phyloP scores from a whole-genome alignment of 2,113 vertebrate genomes.

The Sphyrna mokarran region DNA sequence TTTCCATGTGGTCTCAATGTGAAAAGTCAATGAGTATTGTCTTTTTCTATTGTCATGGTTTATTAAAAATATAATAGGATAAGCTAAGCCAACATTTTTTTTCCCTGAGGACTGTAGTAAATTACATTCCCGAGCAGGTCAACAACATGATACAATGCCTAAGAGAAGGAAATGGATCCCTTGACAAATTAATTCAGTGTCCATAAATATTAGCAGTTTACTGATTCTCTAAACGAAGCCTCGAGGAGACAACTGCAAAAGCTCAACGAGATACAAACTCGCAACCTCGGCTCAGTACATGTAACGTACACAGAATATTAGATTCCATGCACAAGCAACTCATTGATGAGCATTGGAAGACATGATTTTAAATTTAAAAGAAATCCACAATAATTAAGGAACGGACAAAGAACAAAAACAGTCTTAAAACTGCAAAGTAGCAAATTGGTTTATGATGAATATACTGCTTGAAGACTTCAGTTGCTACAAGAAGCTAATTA shows the following conservation, averaged over 20 bases:
- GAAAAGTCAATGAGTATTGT: neutral
- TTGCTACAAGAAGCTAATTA: neutral
- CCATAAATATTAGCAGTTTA: constrained; percentile 19
- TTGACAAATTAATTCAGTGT: neutral
- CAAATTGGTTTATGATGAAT: neutral
- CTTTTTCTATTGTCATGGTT: neutral
- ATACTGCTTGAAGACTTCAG: neutral
- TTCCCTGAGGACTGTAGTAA: neutral
- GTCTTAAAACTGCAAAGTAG: neutral
- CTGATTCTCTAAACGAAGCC: neutral
- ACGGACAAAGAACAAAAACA: neutral
- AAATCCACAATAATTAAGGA: neutral
- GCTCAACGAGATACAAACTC: neutral
- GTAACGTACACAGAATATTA: neutral
- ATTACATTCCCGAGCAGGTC: neutral
- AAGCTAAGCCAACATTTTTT: neutral
- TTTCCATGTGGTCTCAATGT: neutral
- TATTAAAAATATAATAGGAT: neutral
- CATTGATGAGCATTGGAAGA: neutral
- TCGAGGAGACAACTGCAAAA: constrained; percentile 12
- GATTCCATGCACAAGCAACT: neutral
- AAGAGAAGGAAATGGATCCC: neutral
- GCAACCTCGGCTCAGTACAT: neutral
- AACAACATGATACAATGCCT: neutral
- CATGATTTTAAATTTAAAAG: neutral